These are phyloP conservation scores for Calonectris borealis DNA, from an alignment of 2,113 vertebrate species.

Conservation along the genomic window DNA sequence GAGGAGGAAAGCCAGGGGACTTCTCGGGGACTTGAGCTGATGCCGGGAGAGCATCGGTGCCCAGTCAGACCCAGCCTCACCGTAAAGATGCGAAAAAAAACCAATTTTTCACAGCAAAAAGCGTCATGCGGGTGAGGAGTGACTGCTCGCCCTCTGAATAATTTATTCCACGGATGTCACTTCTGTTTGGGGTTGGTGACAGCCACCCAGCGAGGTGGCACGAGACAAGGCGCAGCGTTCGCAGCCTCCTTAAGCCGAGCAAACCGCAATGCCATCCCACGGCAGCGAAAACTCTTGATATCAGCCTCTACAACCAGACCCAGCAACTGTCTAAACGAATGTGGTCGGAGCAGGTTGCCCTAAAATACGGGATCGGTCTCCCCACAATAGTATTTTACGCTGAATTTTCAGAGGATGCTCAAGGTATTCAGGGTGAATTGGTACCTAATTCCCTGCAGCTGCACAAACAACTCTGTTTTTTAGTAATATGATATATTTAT, in stretches of 20 bases:
- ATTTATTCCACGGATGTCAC: not conserved
- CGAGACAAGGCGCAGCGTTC: not conserved
- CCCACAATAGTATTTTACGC: not conserved
- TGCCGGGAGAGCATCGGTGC: not conserved
- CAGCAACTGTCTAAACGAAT: not conserved
- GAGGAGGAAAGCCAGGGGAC: not conserved
- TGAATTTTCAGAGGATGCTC: not conserved
- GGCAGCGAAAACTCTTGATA: not conserved
- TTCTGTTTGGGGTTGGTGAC: not conserved
- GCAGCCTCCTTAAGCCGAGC: not conserved
- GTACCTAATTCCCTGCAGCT: not conserved
- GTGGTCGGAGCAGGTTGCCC: not conserved
- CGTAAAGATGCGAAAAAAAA: accelerated
- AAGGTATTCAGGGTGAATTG: not conserved
- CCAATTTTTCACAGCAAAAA: not conserved
- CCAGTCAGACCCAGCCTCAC: accelerated
- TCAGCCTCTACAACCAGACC: not conserved
- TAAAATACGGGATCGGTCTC: accelerated
- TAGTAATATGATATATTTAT: not conserved
- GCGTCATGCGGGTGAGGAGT: accelerated
- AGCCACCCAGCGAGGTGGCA: not conserved
- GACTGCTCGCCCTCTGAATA: not conserved
- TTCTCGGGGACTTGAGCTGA: not conserved
- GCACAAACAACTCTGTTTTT: not conserved
- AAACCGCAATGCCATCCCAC: accelerated